Evolutionary conservation across 2,888 invertebrate species (phyloP).

Genomic region (Eumerus sabulonum): DNA sequence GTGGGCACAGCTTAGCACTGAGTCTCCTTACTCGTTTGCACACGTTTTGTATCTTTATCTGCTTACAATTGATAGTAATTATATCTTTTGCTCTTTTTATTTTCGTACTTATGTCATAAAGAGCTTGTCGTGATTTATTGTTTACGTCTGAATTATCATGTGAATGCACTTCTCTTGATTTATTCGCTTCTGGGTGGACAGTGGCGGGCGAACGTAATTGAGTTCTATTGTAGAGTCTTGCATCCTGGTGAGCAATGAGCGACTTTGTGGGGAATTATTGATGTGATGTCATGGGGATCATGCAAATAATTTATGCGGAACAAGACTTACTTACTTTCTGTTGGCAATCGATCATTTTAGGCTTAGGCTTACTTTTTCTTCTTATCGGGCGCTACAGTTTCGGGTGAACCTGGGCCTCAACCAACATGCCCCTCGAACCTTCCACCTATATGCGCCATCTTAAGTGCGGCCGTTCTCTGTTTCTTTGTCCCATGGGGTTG

Average conservation of each 20-base stretch:
- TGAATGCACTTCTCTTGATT: conserved; percentile 50
- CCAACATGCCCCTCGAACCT: too few species aligned
- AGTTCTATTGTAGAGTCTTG: conserved; percentile 24
- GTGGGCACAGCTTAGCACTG: not conserved
- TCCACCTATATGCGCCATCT: too few species aligned
- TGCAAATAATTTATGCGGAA: conserved; percentile 14
- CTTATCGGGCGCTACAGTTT: too few species aligned
- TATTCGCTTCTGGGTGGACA: conserved; percentile 30
- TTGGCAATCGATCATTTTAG: conserved; percentile 7
- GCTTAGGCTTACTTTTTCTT: not conserved
- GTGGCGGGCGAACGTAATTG: conserved; percentile 28
- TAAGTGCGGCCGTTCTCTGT: too few species aligned
- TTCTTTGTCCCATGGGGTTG: too few species aligned
- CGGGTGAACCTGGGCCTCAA: too few species aligned
- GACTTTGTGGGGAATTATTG: conserved; percentile 7
- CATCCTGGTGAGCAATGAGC: conserved; percentile 15
- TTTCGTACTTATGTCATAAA: not conserved
- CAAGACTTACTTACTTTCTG: not conserved
- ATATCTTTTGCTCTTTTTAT: conserved; percentile 1
- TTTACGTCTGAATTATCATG: conserved; percentile 36
- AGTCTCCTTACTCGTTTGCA: not conserved
- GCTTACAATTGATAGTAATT: conserved; percentile 35
- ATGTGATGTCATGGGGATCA: conserved; percentile 11
- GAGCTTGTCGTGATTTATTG: conserved; percentile 27
- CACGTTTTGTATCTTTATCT: conserved; percentile 11